Evolutionary conservation across 2,888 invertebrate genomes (phyloP), one percentile per base, ranked within the genome.

Genomic region (Heliconius sara): DNA sequence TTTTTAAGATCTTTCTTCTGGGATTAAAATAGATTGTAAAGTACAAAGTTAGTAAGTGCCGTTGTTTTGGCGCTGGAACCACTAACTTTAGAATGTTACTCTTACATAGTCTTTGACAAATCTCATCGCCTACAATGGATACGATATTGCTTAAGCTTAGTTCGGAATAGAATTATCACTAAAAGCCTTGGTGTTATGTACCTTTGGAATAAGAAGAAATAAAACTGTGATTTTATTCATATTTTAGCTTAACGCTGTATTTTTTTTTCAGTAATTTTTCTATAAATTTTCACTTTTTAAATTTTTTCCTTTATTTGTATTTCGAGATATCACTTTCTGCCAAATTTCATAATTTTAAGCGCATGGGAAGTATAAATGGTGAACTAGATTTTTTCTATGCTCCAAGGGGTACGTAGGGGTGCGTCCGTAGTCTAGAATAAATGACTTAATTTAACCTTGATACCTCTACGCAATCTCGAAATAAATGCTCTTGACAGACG

Each of bases 1-100:
- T 73, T 73, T 73, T 73, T 60, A 73, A 73, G 73, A 73, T 39
- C 73, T 60, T 39, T 73, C 73, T 73, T 34, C 73, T 60, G 34
- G 73, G 73, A 73, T 73, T 73, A 73, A 73, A 73, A 73, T 60
- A 60, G 73, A 73, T 73, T 34, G 73, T 73, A 73, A 73, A 73
- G 73, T 73, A 60, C 13, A 73, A 73, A 73, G 73, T 73, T 73
- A 60, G 73, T 73, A 73, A 73, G 73, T 73, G 73, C 25, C 73
- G n/a, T 73, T 73, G 73, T 73, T 73, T 73, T 60, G 73, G 73
- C 34, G 73, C 73, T 73, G 73, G n/a, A 57, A 60, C 73, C n/a
- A 34, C 57, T 25, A 73, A 73, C 57, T 60, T 73, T 73, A 25
- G 57, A 16, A 73, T 60, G 71, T 52, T 71, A 57, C 57, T 73